phyloP scores from a whole-genome alignment of 2,113 vertebrate genomes.

The Thunnus maccoyii region DNA sequence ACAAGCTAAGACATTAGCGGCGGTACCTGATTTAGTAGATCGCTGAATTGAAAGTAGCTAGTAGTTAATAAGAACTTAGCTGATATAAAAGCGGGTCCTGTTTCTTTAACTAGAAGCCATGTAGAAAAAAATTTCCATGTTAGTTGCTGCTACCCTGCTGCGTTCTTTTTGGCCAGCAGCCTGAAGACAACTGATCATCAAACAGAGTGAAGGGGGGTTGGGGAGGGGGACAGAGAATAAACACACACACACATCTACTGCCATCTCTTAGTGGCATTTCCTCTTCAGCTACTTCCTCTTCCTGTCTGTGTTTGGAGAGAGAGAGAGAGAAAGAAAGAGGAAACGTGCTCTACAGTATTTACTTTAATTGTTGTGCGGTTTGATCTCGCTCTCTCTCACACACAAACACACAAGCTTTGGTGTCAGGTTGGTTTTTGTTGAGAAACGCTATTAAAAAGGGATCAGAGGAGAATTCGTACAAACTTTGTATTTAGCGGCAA shows the following conservation, averaged over 20 bases:
- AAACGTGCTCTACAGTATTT: neutral
- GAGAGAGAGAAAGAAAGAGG: neutral
- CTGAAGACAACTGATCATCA: constrained; percentile 45
- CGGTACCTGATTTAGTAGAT: too few species aligned
- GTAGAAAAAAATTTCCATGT: constrained; percentile 13
- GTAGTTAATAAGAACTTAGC: too few species aligned
- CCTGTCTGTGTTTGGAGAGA: constrained; percentile 63
- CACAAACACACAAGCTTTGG: constrained; percentile 8
- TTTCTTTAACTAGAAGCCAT: constrained; percentile 16
- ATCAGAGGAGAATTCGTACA: constrained; percentile 2
- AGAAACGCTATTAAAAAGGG: constrained; percentile 24
- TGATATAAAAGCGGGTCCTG: neutral
- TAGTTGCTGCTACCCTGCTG: constrained; percentile 15
- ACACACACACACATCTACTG: constrained; percentile 31
- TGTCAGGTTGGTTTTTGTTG: constrained; percentile 37
- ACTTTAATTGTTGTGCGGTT: constrained; percentile 35
- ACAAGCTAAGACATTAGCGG: too few species aligned
- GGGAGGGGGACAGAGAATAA: constrained; percentile 9
- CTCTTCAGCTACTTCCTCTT: constrained; percentile 74
- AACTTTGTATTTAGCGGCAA: neutral
- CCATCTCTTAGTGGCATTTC: constrained; percentile 64
- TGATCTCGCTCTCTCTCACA: constrained; percentile 28
- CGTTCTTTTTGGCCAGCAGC: constrained; percentile 21
- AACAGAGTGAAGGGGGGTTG: neutral
- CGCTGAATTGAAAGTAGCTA: too few species aligned